Evolutionary conservation across 2,888 invertebrate genomes (phyloP), one percentile per base, ranked within the genome.

Genomic region (Apodemia zela): DNA sequence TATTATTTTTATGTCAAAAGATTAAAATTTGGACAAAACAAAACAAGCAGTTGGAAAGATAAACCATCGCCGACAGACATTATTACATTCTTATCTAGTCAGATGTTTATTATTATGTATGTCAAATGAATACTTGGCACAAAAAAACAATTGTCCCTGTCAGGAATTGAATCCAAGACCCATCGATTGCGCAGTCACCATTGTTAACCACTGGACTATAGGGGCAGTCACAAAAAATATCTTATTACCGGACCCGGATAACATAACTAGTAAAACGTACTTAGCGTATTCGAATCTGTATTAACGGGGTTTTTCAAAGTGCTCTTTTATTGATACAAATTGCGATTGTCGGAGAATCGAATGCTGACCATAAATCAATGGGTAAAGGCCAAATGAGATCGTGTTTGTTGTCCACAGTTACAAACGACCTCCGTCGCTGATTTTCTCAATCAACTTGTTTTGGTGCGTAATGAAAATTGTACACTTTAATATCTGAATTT

Each of bases 261-360:
- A 71, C 79, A 21, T 3, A 18, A 54, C 25, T 18, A 49, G 49
- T 54, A 54, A 21, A 54, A 25, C 13, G 51, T 25, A 54, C 21
- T 54, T 54, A 54, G 51, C 4, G 79, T 78, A 75, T 67, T 68
- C 71, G 69, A 71, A 15, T 35, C 17, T 76, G 68, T 78, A 80
- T 77, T 86, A 85, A 88, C 87, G 86, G 86, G 80, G 85, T 89
- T 89, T 88, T 87, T 83, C 80, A 71, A 72, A 75, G 72, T 73
- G 73, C 66, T 63, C 73, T 73, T 76, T 75, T 80, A 89, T 89
- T 88, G 88, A 89, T 85, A 90, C 81, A 87, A 89, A 90, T 84
- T 87, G 80, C 74, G 73, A 71, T 74, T 73, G 85, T 79, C 81
- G 73, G 70, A 67, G 73, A 68, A 80, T 85, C 78, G 84, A 83